Evolutionary conservation across 2,797 vertebrate genomes (phyloP), one percentile per base, ranked within the genome.

Genomic region (Argya squamiceps): DNA sequence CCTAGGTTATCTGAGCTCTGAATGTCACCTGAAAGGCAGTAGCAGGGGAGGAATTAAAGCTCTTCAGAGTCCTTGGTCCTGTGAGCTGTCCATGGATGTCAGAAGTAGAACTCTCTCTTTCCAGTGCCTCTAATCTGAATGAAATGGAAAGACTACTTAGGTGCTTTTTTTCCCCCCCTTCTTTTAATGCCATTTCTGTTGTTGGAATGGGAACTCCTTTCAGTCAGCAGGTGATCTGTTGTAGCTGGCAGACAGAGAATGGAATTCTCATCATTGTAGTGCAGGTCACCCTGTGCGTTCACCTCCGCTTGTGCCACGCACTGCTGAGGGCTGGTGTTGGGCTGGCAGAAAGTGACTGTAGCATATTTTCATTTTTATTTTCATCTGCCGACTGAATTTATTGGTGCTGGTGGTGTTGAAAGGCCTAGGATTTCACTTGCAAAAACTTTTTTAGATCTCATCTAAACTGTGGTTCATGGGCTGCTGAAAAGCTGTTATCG

Each of bases 381-480:
- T 95, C 32, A 11, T 47, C 64, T 53, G 4, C 68, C 49, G 43
- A 27, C 60, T 86, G 81, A 84, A 63, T 11, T 78, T 63, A 52
- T 39, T 39, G 52, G 47, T 59, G n/a, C n/a, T 73, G 36, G 24
- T 69, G 70, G 34, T 77, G 73, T 58, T 89, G 80, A 93, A 92
- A 87, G 60, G 49, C 77, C 77, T 64, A 62, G 46, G 47, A 47
- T 88, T 81, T 90, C 83, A 39, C 73, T 69, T 86, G 64, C 70
- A 77, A 85, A 94, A 94, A 50, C 77, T 82, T 93, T 80, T 82
- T 93, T 80, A 43, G 22, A 11, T 92, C 41, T 91, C 78, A 23
- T 69, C 62, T 84, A 26, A 84, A 55, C 52, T 44, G 67, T 0
- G 4, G 32, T 84, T 95, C 60, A 2, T 18, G 39, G 73, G 50